A percentile compares a stretch with the other conserved stretches of the same genome.
Conservation (phyloP, 2,797 vertebrate species). For the Myiotriccus ornatus region DNA sequence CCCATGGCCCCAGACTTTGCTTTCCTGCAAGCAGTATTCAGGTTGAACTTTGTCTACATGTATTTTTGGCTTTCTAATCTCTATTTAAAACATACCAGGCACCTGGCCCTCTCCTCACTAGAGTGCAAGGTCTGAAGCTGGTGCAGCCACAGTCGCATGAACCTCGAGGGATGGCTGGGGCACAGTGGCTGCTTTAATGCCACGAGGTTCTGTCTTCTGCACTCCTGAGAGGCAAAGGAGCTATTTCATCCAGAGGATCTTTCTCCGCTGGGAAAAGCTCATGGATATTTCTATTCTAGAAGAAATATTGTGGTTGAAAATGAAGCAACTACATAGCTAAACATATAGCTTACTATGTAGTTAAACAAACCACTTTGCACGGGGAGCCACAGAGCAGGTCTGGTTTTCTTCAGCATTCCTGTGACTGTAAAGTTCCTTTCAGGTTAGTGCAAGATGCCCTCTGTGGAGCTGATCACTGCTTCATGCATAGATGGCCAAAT, state of each 20-base stretch:
- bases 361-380: background rate
- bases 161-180: background rate
- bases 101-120: rapidly evolving
- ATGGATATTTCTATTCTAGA: background rate
- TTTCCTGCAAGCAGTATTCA: background rate
- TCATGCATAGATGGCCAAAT: background rate
- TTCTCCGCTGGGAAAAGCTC: background rate
- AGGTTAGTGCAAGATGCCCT: background rate
- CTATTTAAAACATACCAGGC: background rate
- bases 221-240: background rate
- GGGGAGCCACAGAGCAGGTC: background rate
- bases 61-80: background rate
- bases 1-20: background rate
- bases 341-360: rapidly evolving
- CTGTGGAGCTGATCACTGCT: background rate
- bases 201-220: background rate
- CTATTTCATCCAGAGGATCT: background rate
- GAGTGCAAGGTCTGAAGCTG: background rate
- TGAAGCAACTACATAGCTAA: background rate
- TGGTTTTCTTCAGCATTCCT: background rate
- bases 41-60: background rate
- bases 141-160: background rate
- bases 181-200: background rate
- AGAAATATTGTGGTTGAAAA: background rate
- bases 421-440: background rate